These are phyloP conservation scores for Pao palembangensis DNA, from an alignment of 2,113 vertebrate genomes.

Conservation along the genomic window DNA sequence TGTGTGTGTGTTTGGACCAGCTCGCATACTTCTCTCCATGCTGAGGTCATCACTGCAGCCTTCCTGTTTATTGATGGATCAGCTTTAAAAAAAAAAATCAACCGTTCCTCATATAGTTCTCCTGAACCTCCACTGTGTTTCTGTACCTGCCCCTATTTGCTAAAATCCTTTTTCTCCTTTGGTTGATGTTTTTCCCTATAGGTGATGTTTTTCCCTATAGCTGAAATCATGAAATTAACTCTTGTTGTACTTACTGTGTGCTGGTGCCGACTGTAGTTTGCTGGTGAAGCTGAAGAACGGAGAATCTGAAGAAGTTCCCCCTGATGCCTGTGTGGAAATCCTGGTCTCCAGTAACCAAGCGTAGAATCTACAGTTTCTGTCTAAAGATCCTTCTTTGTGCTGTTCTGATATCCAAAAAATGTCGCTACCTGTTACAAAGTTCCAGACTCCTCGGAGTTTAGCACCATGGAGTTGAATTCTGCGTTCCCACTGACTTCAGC, in stretches of 20 bases:
- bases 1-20: neutral
- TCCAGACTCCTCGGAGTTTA: constrained; percentile 9
- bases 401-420: constrained; percentile 1
- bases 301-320: constrained; percentile 56
- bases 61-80: constrained; percentile 3
- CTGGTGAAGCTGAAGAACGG: constrained; percentile 30
- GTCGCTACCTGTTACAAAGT: neutral
- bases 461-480: constrained; percentile 32
- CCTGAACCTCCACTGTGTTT: neutral
- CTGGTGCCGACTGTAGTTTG: constrained; percentile 4
- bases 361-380: neutral
- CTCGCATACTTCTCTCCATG: neutral
- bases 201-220: neutral
- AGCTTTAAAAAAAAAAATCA: neutral
- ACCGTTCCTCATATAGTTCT: neutral
- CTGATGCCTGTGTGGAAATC: constrained; percentile 29
- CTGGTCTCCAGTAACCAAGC: constrained; percentile 19
- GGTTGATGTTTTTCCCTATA: neutral
- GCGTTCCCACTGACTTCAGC: constrained; percentile 56
- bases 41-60: neutral
- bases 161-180: neutral
- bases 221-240: neutral
- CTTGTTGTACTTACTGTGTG: constrained; percentile 49
- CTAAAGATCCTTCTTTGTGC: neutral
- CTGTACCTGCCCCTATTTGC: neutral